These are phyloP conservation scores for Aplodontia rufa DNA, from an alignment of 2,113 vertebrate genomes.

Conservation along the genomic window DNA sequence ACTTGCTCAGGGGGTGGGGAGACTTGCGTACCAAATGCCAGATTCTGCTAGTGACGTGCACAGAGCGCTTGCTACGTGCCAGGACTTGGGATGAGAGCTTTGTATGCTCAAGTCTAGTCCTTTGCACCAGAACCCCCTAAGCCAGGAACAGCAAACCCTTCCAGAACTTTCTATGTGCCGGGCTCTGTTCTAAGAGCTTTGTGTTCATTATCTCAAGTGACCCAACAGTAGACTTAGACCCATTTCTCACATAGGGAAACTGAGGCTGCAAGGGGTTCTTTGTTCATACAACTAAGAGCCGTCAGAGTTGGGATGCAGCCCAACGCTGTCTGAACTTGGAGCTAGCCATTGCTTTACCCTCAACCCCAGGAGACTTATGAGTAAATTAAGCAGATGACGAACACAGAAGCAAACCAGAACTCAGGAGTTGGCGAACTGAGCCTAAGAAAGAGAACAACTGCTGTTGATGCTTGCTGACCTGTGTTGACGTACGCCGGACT, in stretches of 20 bases:
- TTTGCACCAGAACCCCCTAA: background rate
- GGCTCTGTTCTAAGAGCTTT: background rate
- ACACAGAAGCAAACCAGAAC: background rate
- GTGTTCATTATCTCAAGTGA: background rate
- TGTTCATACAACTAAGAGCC: background rate
- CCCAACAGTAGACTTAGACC: background rate
- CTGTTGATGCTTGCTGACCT: background rate
- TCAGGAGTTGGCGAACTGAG: background rate
- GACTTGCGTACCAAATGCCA: background rate
- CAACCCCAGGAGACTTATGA: background rate
- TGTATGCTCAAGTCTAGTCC: fast-evolving
- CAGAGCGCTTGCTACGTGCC: background rate
- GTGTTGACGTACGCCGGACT: background rate
- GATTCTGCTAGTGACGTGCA: background rate
- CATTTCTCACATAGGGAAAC: background rate
- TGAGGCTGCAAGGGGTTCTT: background rate
- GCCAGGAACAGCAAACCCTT: background rate
- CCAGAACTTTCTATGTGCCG: background rate
- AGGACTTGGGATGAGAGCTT: background rate
- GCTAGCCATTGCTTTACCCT: background rate
- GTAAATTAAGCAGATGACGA: background rate
- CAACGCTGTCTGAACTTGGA: background rate
- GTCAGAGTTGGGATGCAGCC: background rate
- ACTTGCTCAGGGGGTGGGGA: background rate
- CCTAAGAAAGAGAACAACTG: background rate